Evolutionary conservation across 2,113 vertebrate species (phyloP).

Genomic region (Tetrao urogallus): DNA sequence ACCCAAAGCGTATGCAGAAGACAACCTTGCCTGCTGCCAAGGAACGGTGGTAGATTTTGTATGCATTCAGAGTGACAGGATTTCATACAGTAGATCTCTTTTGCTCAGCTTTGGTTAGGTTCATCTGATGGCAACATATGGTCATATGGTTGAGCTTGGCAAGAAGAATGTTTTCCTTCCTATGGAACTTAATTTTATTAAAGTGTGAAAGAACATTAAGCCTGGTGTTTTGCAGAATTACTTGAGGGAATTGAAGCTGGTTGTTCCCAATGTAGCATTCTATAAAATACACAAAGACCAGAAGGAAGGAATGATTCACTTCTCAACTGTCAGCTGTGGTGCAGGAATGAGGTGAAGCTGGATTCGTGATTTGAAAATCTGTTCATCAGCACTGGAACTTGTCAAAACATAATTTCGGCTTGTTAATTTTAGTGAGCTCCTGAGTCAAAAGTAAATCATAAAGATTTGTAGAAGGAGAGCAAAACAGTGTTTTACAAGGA

Average conservation of each 20-base stretch:
- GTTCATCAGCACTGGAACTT: constrained; percentile 59
- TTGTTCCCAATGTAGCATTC: constrained; percentile 42
- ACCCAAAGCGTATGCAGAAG: background rate
- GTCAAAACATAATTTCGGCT: constrained; percentile 69
- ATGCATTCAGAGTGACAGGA: background rate
- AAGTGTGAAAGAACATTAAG: constrained; percentile 26
- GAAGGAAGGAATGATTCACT: constrained; percentile 63
- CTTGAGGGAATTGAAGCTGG: background rate
- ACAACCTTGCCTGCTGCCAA: background rate
- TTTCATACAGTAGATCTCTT: background rate
- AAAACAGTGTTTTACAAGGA: constrained; percentile 39
- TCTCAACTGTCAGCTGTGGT: constrained; percentile 36
- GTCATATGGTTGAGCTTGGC: background rate
- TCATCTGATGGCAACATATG: background rate
- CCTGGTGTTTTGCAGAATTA: constrained; percentile 37
- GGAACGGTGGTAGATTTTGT: background rate
- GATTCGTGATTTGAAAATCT: constrained; percentile 56
- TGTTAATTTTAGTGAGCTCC: constrained; percentile 69
- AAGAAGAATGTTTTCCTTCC: background rate
- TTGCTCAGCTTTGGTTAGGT: background rate
- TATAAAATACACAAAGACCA: constrained; percentile 48
- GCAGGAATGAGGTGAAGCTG: constrained; percentile 53
- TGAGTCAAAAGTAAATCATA: constrained; percentile 62
- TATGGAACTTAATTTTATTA: constrained; percentile 7
- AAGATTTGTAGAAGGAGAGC: constrained; percentile 45